Conservation (phyloP, 2,797 vertebrate genomes). For the Poliocrania exsul region DNA sequence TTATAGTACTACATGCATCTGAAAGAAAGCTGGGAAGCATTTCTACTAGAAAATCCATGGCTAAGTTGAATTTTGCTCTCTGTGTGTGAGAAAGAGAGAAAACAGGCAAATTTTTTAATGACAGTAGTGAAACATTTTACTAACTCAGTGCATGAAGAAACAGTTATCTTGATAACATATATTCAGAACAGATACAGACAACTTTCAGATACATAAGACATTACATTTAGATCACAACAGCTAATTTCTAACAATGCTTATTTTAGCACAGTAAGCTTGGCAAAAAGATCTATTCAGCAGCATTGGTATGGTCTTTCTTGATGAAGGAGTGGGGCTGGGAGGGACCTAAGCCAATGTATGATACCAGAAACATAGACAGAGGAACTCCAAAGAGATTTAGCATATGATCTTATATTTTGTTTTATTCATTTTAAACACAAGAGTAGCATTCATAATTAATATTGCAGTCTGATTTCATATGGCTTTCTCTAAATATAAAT, state of each 20-base stretch:
- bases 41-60: constrained; percentile 80
- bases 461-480: constrained; percentile 82
- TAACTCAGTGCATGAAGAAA: constrained; percentile 73
- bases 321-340: constrained; percentile 4
- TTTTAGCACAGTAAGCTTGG: constrained; percentile 60
- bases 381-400: constrained; percentile 56
- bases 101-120: constrained; percentile 76
- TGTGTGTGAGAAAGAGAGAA: constrained; percentile 3
- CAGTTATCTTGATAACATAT: constrained; percentile 68
- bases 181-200: constrained; percentile 75
- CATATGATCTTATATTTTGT: constrained; percentile 40
- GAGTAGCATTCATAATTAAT: constrained; percentile 70
- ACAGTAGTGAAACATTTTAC: constrained; percentile 81
- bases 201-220: constrained; percentile 78
- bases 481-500: constrained; percentile 82
- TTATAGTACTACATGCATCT: constrained; percentile 84
- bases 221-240: constrained; percentile 86
- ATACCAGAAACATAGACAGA: constrained; percentile 62
- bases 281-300: constrained; percentile 51
- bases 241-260: constrained; percentile 69
- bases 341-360: constrained; percentile 40
- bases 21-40: constrained; percentile 73
- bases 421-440: constrained; percentile 47
- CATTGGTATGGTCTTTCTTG: constrained; percentile 49
- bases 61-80: constrained; percentile 68